phyloP scores from a whole-genome alignment of 2,888 invertebrate species.

The Tipula confusa region DNA sequence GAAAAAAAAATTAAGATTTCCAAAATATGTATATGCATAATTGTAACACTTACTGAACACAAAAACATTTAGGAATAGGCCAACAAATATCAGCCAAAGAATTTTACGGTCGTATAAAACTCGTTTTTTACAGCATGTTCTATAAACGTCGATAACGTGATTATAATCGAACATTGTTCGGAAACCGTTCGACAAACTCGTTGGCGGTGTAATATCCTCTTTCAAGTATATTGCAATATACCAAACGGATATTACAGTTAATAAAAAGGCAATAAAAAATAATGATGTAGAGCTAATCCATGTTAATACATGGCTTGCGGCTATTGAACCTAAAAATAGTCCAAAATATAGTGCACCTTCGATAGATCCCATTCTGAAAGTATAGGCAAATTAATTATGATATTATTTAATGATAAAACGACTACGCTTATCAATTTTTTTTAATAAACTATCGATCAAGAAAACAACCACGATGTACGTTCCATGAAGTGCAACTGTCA shows the following conservation, averaged over 20 bases:
- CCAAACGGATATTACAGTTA: background rate
- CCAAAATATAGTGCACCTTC: conserved; percentile 55
- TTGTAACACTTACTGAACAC: background rate
- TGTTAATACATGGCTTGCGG: conserved; percentile 54
- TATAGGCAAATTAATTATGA: conserved; percentile 33
- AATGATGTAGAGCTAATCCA: background rate
- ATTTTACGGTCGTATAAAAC: background rate
- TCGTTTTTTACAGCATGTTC: conserved; percentile 30
- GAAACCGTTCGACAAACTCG: background rate
- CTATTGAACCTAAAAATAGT: conserved; percentile 53
- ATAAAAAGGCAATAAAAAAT: conserved; percentile 26
- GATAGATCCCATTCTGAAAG: conserved; percentile 54
- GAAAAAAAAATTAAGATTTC: background rate
- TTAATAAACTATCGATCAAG: too few relatives aligned
- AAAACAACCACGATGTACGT: too few relatives aligned
- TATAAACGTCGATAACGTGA: conserved; percentile 4
- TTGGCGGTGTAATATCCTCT: background rate
- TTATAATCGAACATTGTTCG: background rate
- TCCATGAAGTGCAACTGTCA: too few relatives aligned
- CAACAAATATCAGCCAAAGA: background rate
- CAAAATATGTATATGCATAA: background rate
- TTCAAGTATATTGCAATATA: background rate
- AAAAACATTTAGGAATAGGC: conserved; percentile 21
- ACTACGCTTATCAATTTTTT: too few relatives aligned
- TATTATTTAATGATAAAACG: background rate